Percentiles rank a stretch among this genome's conserved stretches.
Conservation (phyloP, 2,797 vertebrate genomes). For the Morelia viridis region DNA sequence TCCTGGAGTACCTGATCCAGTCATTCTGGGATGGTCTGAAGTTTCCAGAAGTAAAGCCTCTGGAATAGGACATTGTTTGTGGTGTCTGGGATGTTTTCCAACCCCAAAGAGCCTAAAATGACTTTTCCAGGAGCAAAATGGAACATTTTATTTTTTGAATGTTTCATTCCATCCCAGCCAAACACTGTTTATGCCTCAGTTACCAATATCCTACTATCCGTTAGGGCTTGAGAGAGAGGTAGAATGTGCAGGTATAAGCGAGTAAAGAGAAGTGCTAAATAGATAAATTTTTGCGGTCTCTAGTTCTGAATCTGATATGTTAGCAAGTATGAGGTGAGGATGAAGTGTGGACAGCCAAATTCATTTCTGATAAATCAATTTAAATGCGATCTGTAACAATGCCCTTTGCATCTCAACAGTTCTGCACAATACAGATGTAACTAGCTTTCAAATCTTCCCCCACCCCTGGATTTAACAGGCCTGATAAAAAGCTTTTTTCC, state of each 20-base stretch:
- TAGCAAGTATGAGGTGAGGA: neutral
- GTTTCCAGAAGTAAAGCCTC: neutral
- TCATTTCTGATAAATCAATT: neutral
- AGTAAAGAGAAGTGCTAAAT: too few species aligned
- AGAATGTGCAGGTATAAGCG: neutral
- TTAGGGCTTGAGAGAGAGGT: neutral
- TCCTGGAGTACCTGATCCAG: neutral
- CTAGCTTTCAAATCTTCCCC: neutral
- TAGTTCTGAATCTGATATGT: too few species aligned
- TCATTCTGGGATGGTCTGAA: neutral
- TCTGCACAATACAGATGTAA: neutral
- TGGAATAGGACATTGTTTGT: neutral
- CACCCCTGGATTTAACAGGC: slow-evolving; percentile 29
- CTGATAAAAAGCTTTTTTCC: slow-evolving; percentile 53
- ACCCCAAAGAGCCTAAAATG: neutral
- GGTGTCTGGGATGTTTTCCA: neutral
- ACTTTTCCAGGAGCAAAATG: neutral
- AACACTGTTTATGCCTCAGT: neutral
- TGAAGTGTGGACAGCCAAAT: neutral
- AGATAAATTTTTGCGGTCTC: too few species aligned
- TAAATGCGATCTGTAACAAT: neutral
- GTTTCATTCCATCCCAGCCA: neutral
- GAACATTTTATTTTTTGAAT: neutral
- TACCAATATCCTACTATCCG: neutral
- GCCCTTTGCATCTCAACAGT: too few species aligned